Evolutionary conservation across 2,113 vertebrate species (phyloP).

Genomic region (Quiscalus mexicanus): DNA sequence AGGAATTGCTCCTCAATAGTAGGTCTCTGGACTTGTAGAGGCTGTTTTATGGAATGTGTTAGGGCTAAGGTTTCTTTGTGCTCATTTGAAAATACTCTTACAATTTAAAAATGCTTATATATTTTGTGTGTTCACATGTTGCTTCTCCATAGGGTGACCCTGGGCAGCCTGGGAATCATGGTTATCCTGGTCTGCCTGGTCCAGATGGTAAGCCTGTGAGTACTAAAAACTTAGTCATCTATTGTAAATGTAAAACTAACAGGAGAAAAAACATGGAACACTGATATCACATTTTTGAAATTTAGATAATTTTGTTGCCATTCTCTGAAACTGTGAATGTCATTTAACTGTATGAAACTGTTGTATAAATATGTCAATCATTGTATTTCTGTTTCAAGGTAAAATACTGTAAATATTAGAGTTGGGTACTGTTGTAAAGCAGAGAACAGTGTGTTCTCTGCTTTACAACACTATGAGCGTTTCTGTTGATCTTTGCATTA

Average conservation of each 20-base stretch:
- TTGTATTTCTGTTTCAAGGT: not conserved
- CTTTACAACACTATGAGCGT: not conserved
- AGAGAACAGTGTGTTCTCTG: not conserved
- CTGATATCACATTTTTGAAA: not conserved
- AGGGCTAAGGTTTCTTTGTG: not conserved
- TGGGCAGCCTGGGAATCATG: slow-evolving; percentile 82
- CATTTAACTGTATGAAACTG: not conserved
- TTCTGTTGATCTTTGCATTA: not conserved
- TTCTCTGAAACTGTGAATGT: not conserved
- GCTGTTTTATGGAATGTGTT: not conserved
- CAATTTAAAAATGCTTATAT: not conserved
- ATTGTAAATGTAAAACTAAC: slow-evolving; percentile 49
- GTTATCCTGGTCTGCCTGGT: slow-evolving; percentile 90
- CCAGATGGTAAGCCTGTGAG: slow-evolving; percentile 99
- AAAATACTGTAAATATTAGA: not conserved
- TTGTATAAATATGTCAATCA: not conserved
- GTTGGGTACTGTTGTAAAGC: not conserved
- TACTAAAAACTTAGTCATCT: slow-evolving; percentile 91
- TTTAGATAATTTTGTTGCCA: not conserved
- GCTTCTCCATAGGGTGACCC: slow-evolving; percentile 81
- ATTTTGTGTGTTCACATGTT: not conserved
- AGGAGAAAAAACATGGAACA: not conserved
- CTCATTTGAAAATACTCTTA: not conserved
- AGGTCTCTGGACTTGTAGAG: not conserved
- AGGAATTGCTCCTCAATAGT: not conserved